A percentile compares a stretch with the other conserved stretches of the same genome.
Conservation (phyloP, 1,140 invertebrate genomes). For the Homalodisca vitripennis region DNA sequence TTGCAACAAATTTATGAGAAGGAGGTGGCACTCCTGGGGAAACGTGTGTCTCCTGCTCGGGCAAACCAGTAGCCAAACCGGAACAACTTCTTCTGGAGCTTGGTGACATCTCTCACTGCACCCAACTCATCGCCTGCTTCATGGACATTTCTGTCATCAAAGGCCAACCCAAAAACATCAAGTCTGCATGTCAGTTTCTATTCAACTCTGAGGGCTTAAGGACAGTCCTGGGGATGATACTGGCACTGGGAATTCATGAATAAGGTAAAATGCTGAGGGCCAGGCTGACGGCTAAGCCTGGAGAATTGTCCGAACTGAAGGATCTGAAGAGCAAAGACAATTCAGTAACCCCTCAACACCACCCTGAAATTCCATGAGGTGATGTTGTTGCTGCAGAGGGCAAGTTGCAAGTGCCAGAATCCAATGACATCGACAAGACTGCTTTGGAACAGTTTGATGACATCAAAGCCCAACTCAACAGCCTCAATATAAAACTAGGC, state of each 20-base stretch:
- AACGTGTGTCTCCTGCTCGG: slow-evolving; percentile 68
- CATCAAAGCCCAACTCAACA: slow-evolving; percentile 68
- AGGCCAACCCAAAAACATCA: slow-evolving; percentile 82
- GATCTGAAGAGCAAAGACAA: slow-evolving; percentile 76
- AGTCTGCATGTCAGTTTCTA: slow-evolving; percentile 81
- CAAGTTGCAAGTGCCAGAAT: slow-evolving; percentile 83
- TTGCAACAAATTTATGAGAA: no score
- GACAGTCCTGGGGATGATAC: slow-evolving; percentile 82
- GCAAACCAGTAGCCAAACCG: slow-evolving; percentile 84
- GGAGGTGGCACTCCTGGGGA: slow-evolving; percentile 77
- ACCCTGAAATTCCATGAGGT: slow-evolving; percentile 73
- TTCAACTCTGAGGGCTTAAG: slow-evolving; percentile 74
- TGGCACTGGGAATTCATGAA: slow-evolving; percentile 98
- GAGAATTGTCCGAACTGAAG: slow-evolving; percentile 85
- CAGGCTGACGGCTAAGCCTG: slow-evolving; percentile 96
- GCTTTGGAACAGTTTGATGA: slow-evolving; percentile 86
- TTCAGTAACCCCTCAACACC: slow-evolving; percentile 83
- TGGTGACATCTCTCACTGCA: slow-evolving; percentile 84
- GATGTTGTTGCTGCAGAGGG: slow-evolving; percentile 45
- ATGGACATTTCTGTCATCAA: slow-evolving; percentile 80
- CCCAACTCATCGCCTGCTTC: slow-evolving; percentile 88
- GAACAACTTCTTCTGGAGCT: slow-evolving; percentile 91
- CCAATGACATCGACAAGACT: slow-evolving; percentile 83
- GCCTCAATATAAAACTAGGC: slow-evolving; percentile 63
- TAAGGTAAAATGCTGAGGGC: slow-evolving; percentile 82